A percentile compares a stretch with the other conserved stretches of the same genome.
These are phyloP conservation scores for Caretta caretta DNA, from an alignment of 2,113 vertebrate genomes.

Conservation along the genomic window DNA sequence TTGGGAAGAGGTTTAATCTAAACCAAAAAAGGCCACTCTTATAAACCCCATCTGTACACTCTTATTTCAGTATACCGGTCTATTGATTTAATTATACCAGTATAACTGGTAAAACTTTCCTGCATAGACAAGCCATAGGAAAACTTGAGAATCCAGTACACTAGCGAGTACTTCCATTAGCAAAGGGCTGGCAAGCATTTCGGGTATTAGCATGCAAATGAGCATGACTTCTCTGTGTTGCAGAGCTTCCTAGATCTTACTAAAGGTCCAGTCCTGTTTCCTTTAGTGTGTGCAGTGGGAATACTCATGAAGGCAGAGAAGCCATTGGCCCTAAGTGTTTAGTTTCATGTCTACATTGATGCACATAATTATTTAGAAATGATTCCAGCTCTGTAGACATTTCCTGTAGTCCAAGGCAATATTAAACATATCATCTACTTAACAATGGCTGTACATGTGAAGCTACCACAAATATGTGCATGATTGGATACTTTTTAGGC, in stretches of 20 bases:
- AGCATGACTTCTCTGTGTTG: not conserved
- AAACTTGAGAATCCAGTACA: not conserved
- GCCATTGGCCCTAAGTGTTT: not conserved
- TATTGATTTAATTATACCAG: not conserved
- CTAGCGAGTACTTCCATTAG: not conserved
- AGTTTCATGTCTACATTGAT: not conserved
- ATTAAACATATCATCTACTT: slow-evolving; percentile 37
- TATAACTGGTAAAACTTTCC: not conserved
- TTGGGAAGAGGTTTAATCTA: not conserved
- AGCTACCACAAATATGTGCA: slow-evolving; percentile 32
- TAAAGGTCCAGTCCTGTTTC: not conserved
- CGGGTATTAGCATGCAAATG: not conserved
- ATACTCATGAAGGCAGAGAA: not conserved
- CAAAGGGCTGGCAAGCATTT: not conserved
- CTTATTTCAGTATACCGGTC: too few relatives aligned
- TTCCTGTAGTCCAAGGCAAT: slow-evolving; percentile 12
- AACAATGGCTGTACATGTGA: not conserved
- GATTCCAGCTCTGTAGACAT: not conserved
- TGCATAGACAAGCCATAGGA: not conserved
- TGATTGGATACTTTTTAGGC: slow-evolving; percentile 39
- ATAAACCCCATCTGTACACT: too few relatives aligned
- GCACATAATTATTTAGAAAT: slow-evolving; percentile 40
- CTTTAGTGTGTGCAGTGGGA: not conserved
- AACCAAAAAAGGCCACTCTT: too few relatives aligned
- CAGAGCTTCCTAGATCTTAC: not conserved